These are phyloP conservation scores for Neotoma lepida DNA, from an alignment of 2,113 vertebrate genomes.

Conservation along the genomic window DNA sequence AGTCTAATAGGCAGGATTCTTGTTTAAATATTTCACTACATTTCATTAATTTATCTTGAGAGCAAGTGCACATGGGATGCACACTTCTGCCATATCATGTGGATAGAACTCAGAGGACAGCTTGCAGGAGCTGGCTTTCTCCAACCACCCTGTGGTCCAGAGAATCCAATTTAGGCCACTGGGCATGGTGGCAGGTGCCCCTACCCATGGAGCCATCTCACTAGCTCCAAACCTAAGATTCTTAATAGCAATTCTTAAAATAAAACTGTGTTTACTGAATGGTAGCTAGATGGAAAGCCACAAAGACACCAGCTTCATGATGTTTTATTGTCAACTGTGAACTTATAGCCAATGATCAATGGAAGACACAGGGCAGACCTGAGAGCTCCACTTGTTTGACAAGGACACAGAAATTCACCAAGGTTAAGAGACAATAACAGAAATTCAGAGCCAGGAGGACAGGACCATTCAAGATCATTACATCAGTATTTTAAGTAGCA, in stretches of 20 bases:
- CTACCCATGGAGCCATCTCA: too few relatives aligned
- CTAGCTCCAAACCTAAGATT: not conserved
- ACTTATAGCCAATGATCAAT: not conserved
- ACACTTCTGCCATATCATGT: not conserved
- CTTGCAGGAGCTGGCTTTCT: not conserved
- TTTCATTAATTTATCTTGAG: not conserved
- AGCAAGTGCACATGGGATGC: too few relatives aligned
- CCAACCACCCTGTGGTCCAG: too few relatives aligned
- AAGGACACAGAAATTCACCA: not conserved
- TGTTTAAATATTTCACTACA: not conserved
- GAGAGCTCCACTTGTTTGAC: not conserved
- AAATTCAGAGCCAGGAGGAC: not conserved
- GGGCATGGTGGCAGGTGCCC: not conserved
- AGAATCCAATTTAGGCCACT: not conserved
- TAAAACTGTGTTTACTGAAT: not conserved
- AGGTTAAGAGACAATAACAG: not conserved
- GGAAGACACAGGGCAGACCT: fast-evolving
- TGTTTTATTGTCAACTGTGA: not conserved
- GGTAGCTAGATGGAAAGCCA: not conserved
- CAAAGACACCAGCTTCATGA: not conserved
- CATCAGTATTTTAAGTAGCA: not conserved
- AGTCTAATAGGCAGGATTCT: not conserved
- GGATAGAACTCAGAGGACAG: not conserved
- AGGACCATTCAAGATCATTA: not conserved
- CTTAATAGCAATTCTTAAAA: not conserved